Conservation (phyloP, 2,113 vertebrate species). For the Cephalopterus ornatus region DNA sequence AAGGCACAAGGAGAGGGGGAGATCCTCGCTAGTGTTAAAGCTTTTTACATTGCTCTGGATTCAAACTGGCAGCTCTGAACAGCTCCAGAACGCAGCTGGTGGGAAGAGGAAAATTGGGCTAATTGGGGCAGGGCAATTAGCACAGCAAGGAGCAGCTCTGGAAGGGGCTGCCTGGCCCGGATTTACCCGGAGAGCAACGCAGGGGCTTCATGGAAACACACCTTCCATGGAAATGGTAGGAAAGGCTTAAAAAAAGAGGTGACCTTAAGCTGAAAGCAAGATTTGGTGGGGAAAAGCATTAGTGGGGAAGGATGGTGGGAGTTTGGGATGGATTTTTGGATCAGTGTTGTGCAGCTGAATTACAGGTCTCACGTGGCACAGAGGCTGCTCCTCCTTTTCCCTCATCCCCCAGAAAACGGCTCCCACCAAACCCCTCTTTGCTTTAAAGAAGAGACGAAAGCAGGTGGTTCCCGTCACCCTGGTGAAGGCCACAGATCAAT, state of each 20-base stretch:
- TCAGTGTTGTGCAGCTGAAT: neutral
- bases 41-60: neutral
- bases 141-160: neutral
- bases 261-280: neutral
- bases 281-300: rapidly evolving
- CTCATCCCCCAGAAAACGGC: neutral
- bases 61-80: neutral
- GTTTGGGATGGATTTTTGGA: neutral
- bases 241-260: neutral
- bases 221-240: neutral
- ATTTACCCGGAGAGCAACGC: neutral
- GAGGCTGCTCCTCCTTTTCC: neutral
- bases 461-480: neutral
- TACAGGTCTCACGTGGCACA: neutral
- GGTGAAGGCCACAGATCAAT: rapidly evolving
- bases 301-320: neutral
- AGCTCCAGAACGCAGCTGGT: neutral
- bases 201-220: rapidly evolving
- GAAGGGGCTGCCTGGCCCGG: neutral
- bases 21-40: neutral
- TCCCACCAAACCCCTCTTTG: neutral
- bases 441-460: rapidly evolving
- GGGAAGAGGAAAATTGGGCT: neutral
- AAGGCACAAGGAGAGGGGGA: neutral
- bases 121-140: constrained; percentile 24